Base-by-base conservation (phyloP, 2,888 invertebrate genomes). In the Macrophya alboannulata region DNA sequence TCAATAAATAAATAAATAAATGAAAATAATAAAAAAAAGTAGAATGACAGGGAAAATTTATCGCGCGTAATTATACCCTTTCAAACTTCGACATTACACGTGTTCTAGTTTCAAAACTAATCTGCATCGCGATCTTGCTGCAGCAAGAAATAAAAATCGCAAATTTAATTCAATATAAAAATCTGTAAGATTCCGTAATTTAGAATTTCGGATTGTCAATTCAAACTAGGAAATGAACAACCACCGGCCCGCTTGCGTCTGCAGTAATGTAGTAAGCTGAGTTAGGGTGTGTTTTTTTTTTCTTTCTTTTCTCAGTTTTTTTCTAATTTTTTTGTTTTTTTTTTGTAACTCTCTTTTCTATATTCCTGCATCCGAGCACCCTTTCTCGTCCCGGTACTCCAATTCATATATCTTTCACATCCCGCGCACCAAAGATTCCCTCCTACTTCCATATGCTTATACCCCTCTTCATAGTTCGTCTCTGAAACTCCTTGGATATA, bases 401-500 rank as follows among this genome's bases (percentile, higher is more conserved):
- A 68, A 83, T 83, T 83, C 83, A 83, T 83, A 83, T 83, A 83
- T 83, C 83, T 83, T 68, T 71, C 83, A 68, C 71, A 68, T 48
- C 83, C 83, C 83, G 45, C 83, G 45, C 37, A 37, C 25, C 68
- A 25, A 68, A 17, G 83, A 83, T 83, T 83, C 68, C 55, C 37
- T 77, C 55, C n/a, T 68, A 40, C 37, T 51, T 62, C 48, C 83
- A 55, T 55, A 25, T 79, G 17, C 79, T 59, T 37, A 21, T n/a
- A 9, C 21, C 51, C 37, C 62, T 43, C 31, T 62, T 62, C 81
- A n/a, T 40, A 76, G 21, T 25, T 48, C 48, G 40, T 48, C 15
- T 45, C 55, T 31, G 48, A 51, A 62, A 76, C 84, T 84, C 31
- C 84, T 84, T 51, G 55, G 45, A 84, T 84, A 84, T 84, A 51